These are phyloP conservation scores for Drosophila watanabei DNA, from an alignment of 1,140 invertebrate species.

Conservation along the genomic window DNA sequence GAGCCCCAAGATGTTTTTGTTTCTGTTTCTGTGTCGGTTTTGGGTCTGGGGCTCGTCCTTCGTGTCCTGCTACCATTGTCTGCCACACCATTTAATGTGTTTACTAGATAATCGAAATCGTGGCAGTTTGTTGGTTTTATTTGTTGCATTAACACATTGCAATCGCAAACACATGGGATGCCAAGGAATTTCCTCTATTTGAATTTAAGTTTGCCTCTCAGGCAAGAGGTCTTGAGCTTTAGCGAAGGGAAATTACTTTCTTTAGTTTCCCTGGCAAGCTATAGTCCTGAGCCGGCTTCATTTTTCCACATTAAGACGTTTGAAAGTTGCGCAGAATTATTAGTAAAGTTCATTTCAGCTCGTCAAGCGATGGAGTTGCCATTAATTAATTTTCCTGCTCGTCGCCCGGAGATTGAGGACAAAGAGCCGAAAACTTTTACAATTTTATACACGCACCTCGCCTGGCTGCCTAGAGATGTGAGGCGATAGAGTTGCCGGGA, in stretches of 20 bases:
- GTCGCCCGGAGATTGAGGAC: conserved; percentile 25
- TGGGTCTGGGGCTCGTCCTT: conserved; percentile 6
- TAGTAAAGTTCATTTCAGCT: conserved; percentile 14
- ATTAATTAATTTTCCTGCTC: conserved; percentile 48
- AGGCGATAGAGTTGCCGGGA: conserved; percentile 39
- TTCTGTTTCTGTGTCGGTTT: conserved; percentile 11
- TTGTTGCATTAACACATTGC: conserved; percentile 60
- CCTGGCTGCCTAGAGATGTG: conserved; percentile 13
- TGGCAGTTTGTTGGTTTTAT: conserved; percentile 59
- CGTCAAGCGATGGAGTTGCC: conserved; percentile 10
- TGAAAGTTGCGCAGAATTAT: conserved; percentile 22
- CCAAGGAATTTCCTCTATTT: conserved; percentile 4
- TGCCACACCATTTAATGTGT: conserved; percentile 81
- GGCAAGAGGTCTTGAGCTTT: neutral
- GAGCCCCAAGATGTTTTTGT: conserved; percentile 41
- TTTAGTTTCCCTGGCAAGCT: neutral
- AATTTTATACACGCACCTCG: conserved; percentile 27
- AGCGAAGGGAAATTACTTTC: neutral
- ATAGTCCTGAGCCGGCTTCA: neutral
- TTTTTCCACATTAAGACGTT: conserved; percentile 14
- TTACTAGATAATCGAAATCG: conserved; percentile 81
- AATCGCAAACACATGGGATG: conserved; percentile 23
- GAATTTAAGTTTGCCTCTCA: conserved; percentile 1
- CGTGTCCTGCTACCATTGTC: conserved; percentile 56
- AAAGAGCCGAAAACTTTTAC: conserved; percentile 44